Percentiles rank a stretch among this genome's conserved stretches.
Evolutionary conservation across 2,888 invertebrate species (phyloP).

Genomic region (Exocentrus adspersus): DNA sequence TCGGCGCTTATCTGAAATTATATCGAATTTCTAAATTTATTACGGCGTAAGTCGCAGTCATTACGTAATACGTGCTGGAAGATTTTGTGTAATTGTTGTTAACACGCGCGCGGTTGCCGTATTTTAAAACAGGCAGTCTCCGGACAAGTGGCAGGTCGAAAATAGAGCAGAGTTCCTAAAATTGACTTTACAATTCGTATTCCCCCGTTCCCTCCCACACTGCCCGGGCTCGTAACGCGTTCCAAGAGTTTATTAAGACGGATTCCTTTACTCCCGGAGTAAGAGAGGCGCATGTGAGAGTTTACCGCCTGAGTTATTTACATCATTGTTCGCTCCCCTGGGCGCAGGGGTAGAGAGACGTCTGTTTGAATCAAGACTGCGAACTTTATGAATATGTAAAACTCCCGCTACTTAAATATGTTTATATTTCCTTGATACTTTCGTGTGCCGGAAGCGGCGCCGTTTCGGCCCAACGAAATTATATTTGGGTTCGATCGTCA

Average conservation of each 20-base stretch:
- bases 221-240: constrained; percentile 16
- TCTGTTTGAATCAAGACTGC: constrained; percentile 29
- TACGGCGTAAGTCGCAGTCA: neutral
- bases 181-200: neutral
- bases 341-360: constrained; percentile 16
- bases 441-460: too few relatives aligned
- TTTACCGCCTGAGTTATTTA: constrained; percentile 30
- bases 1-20: constrained; percentile 6
- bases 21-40: constrained; percentile 11
- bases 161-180: too few relatives aligned
- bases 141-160: too few relatives aligned
- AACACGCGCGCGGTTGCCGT: neutral
- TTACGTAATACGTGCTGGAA: neutral
- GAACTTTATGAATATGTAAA: constrained; percentile 19
- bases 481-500: too few relatives aligned
- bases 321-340: constrained; percentile 25
- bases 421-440: neutral
- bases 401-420: too few relatives aligned
- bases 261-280: constrained; percentile 19
- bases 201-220: neutral
- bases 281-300: constrained; percentile 33
- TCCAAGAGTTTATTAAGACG: constrained; percentile 30
- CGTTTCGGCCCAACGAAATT: too few relatives aligned
- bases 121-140: too few relatives aligned
- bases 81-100: neutral